phyloP scores from a whole-genome alignment of 2,113 vertebrate genomes.

The Chlorocebus sabaeus region DNA sequence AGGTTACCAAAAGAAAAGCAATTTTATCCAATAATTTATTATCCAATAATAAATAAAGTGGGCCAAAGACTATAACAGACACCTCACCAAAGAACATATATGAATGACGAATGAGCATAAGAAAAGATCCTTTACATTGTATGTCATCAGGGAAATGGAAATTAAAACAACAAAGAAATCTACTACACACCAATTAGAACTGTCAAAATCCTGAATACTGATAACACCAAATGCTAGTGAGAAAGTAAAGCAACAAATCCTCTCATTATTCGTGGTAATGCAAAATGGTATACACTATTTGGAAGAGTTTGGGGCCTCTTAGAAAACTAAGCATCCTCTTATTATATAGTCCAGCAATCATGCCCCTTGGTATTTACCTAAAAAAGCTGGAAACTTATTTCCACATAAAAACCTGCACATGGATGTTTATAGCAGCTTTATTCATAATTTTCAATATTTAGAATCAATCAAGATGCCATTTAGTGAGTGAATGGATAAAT shows the following conservation, averaged over 20 bases:
- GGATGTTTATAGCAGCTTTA: not conserved
- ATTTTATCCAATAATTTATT: not conserved
- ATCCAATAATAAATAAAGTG: not conserved
- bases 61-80: not conserved
- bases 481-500: not conserved
- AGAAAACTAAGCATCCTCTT: not conserved
- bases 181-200: not conserved
- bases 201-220: not conserved
- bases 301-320: not conserved
- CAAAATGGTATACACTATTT: not conserved
- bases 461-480: not conserved
- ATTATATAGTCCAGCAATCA: not conserved
- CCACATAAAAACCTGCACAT: not conserved
- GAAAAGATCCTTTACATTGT: not conserved
- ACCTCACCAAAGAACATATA: not conserved
- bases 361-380: not conserved
- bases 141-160: not conserved
- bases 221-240: not conserved
- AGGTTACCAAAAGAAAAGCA: not conserved
- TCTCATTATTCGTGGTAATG: not conserved
- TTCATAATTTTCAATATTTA: not conserved
- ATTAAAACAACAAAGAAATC: not conserved
- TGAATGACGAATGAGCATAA: not conserved
- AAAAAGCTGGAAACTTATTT: not conserved
- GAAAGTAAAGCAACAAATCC: not conserved